Base-by-base conservation (phyloP, 2,888 invertebrate genomes). In the Xestoiulus laeticollis region DNA sequence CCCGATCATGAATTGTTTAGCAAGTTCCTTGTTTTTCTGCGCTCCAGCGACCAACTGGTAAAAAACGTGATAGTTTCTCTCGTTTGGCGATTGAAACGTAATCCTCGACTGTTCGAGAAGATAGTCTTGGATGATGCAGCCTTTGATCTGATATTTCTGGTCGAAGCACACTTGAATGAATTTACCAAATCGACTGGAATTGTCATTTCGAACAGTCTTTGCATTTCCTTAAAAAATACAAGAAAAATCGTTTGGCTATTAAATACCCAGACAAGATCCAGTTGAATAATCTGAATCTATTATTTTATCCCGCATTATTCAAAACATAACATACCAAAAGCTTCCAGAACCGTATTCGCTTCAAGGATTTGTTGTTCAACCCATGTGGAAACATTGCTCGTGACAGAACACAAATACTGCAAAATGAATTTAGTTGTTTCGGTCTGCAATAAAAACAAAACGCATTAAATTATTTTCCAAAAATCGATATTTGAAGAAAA, bases 361-460 rank as follows among this genome's bases (percentile, higher is more conserved):
- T 98, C 98, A 33, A 98, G 94, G 90, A 98, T 98, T 93, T 98
- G 97, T 91, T 98, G 97, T 91, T 98, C 97, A n/a, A 97, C 96
- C 97, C 97, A 98, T 0, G 97, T 96, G 89, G 95, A 95, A 53
- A 95, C 95, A 90, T 95, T 95, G 90, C 95, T 95, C 10, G 96
- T 96, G 10, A 97, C 96, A 19, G 97, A 96, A 92, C 97, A 98
- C 87, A 98, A 93, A 92, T 97, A 98, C 92, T 97, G 97, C 89
- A 98, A 93, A 90, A 98, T 97, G 91, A 97, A 95, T 92, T 97
- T 96, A 3, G 97, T 98, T 87, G 96, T 97, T 92, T 98, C 97
- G 0, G 98, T 98, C 88, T 88, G 84, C 22, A 82, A 85, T 44
- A 19, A 85, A 38, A 30, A 16, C 12, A 78, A 78, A 78, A 14